phyloP scores from a whole-genome alignment of 2,113 vertebrate genomes.

The Nannospalax galili region DNA sequence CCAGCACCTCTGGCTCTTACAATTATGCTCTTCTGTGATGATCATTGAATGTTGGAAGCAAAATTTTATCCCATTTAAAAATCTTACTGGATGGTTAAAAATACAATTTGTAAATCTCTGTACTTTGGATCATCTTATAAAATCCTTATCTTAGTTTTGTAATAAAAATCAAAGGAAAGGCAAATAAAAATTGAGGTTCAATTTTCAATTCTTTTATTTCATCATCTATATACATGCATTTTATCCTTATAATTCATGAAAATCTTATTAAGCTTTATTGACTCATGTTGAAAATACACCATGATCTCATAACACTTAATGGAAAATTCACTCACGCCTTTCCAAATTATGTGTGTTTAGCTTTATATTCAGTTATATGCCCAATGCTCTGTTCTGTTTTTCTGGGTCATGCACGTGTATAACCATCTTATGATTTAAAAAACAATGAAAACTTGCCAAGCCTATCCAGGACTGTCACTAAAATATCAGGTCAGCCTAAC shows the following conservation, averaged over 20 bases:
- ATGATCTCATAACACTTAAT: not conserved
- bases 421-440: not conserved
- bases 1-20: too few species aligned
- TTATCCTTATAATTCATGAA: not conserved
- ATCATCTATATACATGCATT: not conserved
- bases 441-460: not conserved
- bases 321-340: not conserved
- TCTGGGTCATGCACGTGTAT: not conserved
- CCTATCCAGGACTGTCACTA: not conserved
- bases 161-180: not conserved
- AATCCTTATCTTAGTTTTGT: not conserved
- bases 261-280: not conserved
- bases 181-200: not conserved
- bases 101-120: not conserved
- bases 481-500: not conserved
- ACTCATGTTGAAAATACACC: not conserved
- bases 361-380: not conserved
- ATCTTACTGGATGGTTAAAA: not conserved
- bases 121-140: not conserved
- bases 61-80: not conserved
- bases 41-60: too few species aligned
- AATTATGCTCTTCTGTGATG: too few species aligned
- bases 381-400: not conserved
- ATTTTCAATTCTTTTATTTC: not conserved
- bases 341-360: not conserved